Conservation (phyloP, 2,888 invertebrate genomes). For the Teleiodes luculella region DNA sequence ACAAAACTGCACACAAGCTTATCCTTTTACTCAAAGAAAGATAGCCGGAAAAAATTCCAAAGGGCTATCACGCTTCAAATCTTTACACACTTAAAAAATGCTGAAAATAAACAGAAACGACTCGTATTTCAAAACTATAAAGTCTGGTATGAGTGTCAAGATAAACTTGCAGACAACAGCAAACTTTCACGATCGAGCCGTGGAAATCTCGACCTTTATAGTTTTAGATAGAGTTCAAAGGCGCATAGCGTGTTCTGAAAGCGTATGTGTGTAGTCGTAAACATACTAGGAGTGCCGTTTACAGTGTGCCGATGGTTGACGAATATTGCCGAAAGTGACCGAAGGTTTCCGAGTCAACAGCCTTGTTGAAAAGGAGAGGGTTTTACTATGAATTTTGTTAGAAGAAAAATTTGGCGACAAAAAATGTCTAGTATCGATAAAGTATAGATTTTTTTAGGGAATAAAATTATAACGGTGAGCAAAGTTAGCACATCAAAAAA, state of each 20-base stretch:
- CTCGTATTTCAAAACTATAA: not conserved
- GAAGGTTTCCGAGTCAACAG: conserved; percentile 5
- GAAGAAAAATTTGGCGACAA: not conserved
- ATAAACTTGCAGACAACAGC: not conserved
- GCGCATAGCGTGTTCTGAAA: not conserved
- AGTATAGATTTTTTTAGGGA: too few relatives aligned
- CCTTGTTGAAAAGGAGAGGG: not conserved
- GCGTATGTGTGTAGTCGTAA: not conserved
- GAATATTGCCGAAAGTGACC: conserved; percentile 1
- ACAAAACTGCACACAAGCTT: conserved; percentile 46
- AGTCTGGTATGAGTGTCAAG: not conserved
- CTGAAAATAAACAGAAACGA: not conserved
- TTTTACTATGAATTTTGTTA: not conserved
- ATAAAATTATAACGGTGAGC: too few relatives aligned
- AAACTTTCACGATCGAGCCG: not conserved
- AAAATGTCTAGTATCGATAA: too few relatives aligned
- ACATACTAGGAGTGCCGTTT: not conserved
- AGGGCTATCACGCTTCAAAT: conserved; percentile 59
- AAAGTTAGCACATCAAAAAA: too few relatives aligned
- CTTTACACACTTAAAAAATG: conserved; percentile 13
- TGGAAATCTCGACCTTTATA: not conserved
- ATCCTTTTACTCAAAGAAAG: conserved; percentile 57
- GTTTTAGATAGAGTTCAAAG: not conserved
- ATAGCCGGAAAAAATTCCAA: conserved; percentile 62
- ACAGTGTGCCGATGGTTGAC: not conserved